A percentile compares a stretch with the other conserved stretches of the same genome.
Evolutionary conservation across 2,113 vertebrate species (phyloP).

Genomic region (Plestiodon gilberti): DNA sequence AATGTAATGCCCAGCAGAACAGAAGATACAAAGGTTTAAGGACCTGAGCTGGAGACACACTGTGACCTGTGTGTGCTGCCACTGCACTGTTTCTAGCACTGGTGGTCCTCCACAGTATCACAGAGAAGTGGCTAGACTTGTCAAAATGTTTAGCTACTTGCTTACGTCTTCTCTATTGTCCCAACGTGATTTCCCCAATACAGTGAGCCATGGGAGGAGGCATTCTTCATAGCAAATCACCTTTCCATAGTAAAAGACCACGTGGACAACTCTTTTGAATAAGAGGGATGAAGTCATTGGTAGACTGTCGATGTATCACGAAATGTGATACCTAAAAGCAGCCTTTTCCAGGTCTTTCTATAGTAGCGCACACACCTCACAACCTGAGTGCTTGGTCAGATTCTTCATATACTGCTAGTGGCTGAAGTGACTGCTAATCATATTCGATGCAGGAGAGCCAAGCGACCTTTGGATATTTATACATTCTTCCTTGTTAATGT

Average conservation of each 20-base stretch:
- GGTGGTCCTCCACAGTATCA: neutral
- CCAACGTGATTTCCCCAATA: neutral
- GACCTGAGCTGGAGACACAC: neutral
- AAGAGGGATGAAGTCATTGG: neutral
- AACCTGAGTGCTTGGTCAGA: neutral
- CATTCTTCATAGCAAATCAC: neutral
- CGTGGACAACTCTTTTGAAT: neutral
- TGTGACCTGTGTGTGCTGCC: neutral
- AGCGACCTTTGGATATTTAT: constrained; percentile 72
- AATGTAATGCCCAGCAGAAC: neutral
- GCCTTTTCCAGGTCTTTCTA: neutral
- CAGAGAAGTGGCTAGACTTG: neutral
- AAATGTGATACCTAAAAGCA: neutral
- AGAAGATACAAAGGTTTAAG: neutral
- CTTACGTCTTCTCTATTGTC: neutral
- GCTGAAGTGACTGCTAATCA: neutral
- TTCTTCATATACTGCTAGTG: neutral
- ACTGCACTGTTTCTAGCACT: neutral
- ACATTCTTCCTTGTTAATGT: constrained; percentile 85
- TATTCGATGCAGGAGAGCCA: constrained; percentile 13
- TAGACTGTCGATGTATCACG: neutral
- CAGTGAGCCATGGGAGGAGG: neutral
- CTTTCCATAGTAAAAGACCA: neutral
- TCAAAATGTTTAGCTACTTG: neutral
- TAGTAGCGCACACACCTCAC: neutral